Conservation (phyloP, 2,888 invertebrate genomes). For the Metallyticus violacea region DNA sequence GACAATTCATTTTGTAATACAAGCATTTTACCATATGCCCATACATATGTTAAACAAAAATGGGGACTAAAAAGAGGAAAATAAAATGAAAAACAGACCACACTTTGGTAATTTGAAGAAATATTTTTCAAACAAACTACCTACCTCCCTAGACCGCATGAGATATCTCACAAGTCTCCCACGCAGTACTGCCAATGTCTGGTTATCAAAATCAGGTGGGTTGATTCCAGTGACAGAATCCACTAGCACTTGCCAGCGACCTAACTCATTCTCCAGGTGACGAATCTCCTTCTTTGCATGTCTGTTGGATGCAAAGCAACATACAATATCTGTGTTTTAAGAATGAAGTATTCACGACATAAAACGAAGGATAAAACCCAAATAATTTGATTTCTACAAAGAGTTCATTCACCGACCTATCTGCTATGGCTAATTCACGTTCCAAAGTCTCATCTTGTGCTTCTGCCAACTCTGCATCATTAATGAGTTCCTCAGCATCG, state of each 20-base stretch:
- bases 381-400: neutral
- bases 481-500: slow-evolving; percentile 86
- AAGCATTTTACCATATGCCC: too few relatives aligned
- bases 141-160: slow-evolving; percentile 86
- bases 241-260: slow-evolving; percentile 89
- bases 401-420: slow-evolving; percentile 49
- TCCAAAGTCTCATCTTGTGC: slow-evolving; percentile 79
- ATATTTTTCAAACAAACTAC: neutral
- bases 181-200: slow-evolving; percentile 87
- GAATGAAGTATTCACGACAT: too few relatives aligned
- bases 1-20: too few relatives aligned
- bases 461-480: slow-evolving; percentile 79
- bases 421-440: slow-evolving; percentile 69
- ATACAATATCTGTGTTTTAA: too few relatives aligned
- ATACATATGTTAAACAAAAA: too few relatives aligned
- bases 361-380: too few relatives aligned
- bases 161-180: slow-evolving; percentile 90
- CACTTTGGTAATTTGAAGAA: too few relatives aligned
- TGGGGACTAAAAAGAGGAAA: too few relatives aligned
- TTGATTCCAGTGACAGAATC: slow-evolving; percentile 84
- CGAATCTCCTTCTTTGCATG: slow-evolving; percentile 83
- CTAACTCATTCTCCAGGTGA: slow-evolving; percentile 81
- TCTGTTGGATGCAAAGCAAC: too few relatives aligned
- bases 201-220: slow-evolving; percentile 86
- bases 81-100: too few relatives aligned